Evolutionary conservation across 1,140 invertebrate genomes (phyloP).

Genomic region (Drosophila trapezifrons): DNA sequence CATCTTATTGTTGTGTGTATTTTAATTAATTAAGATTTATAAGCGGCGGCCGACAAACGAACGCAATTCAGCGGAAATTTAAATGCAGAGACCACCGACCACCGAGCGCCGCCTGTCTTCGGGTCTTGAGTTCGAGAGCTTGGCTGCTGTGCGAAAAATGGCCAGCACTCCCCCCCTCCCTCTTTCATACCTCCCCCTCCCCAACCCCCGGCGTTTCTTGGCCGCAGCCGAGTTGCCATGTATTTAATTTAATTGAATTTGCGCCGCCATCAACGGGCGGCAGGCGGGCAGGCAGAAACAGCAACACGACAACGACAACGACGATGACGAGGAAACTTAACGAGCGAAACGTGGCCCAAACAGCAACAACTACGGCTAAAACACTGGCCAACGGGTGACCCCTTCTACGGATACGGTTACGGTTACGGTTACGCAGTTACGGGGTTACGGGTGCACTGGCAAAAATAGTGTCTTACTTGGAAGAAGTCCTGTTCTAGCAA

Average conservation of each 20-base stretch:
- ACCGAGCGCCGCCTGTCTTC: slow-evolving; percentile 21
- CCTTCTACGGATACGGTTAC: slow-evolving; percentile 46
- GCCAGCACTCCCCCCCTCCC: not conserved
- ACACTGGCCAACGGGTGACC: slow-evolving; percentile 44
- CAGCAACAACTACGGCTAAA: slow-evolving; percentile 34
- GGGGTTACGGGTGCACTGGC: slow-evolving; percentile 1
- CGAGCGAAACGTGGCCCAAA: slow-evolving; percentile 33
- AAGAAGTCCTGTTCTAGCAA: too few species aligned
- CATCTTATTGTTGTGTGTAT: slow-evolving; percentile 68
- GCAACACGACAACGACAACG: slow-evolving; percentile 8
- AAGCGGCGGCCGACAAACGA: slow-evolving; percentile 53
- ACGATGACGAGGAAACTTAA: slow-evolving; percentile 20
- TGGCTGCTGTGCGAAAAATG: slow-evolving; percentile 66
- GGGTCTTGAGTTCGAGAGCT: slow-evolving; percentile 1
- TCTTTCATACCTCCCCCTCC: too few species aligned
- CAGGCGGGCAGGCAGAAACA: slow-evolving; percentile 45
- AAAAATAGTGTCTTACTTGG: not conserved
- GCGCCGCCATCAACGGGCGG: slow-evolving; percentile 54
- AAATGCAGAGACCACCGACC: slow-evolving; percentile 60
- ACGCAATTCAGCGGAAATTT: slow-evolving; percentile 79
- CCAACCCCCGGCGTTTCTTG: not conserved
- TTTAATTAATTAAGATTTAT: slow-evolving; percentile 83
- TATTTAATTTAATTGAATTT: slow-evolving; percentile 83
- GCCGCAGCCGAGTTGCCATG: slow-evolving; percentile 56
- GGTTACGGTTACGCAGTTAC: slow-evolving; percentile 34